Evolutionary conservation across 2,797 vertebrate genomes (phyloP).

Genomic region (Dicrostonyx torquatus): DNA sequence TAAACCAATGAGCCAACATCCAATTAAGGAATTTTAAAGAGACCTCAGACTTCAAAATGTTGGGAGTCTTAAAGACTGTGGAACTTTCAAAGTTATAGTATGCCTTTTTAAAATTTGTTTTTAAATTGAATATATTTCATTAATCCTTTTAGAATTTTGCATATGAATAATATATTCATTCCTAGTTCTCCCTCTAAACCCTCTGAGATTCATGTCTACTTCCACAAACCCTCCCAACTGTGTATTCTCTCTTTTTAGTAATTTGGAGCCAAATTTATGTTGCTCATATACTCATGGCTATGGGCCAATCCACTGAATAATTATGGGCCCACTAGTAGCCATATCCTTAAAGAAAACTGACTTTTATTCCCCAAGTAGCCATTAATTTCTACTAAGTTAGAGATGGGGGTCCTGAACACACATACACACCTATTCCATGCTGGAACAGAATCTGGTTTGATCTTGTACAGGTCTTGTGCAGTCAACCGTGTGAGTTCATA

Average conservation of each 20-base stretch:
- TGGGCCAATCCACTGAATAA: neutral
- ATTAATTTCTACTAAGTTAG: neutral
- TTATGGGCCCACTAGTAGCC: neutral
- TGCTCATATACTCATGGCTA: neutral
- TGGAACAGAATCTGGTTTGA: neutral
- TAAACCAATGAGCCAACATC: neutral
- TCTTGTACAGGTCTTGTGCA: neutral
- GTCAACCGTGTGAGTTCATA: neutral
- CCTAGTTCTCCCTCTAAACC: neutral
- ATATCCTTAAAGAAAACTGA: neutral
- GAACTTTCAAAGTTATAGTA: neutral
- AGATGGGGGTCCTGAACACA: neutral
- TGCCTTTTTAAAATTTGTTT: neutral
- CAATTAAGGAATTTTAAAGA: neutral
- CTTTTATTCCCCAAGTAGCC: neutral
- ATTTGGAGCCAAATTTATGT: neutral
- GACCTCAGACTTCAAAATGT: neutral
- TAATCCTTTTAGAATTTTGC: neutral
- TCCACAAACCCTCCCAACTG: neutral
- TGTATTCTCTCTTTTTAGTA: neutral
- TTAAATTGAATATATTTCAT: neutral
- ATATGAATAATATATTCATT: neutral
- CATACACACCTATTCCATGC: neutral
- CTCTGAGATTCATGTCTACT: neutral
- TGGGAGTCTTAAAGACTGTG: neutral